Base-by-base conservation (phyloP, 2,888 invertebrate species). In the Reticulitermes lucifugus region DNA sequence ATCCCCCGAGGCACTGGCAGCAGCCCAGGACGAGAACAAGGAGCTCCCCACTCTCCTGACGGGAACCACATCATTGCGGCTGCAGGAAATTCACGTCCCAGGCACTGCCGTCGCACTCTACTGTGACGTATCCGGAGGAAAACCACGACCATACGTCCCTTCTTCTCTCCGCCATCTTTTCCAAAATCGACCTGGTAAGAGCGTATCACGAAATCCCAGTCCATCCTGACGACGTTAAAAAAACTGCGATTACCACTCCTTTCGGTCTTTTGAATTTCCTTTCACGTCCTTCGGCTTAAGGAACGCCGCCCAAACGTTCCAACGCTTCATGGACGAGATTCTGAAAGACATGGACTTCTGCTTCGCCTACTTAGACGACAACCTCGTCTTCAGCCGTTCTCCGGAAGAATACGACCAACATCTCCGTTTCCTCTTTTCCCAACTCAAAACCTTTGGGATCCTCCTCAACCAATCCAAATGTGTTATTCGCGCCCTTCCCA, bases 171-270 rank as follows among this genome's bases (percentile, higher is more conserved):
- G 71, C 6, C 71, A 85, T 89, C 18, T 89, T 89, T 85, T 87
- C 88, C 0, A 86, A 82, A 12, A 86, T 90, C 2, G 90, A 90
- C 87, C 87, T 90, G 6, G 10, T 46, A 6, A 35, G 87, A 87
- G 9, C 90, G 0, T 92, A 89, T 84, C 88, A 90, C 83, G 89
- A 91, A 80, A 90, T 92, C 9, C 90, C 90, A 7, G 88, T 91
- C 0, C 87, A 85, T 7, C 71, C 85, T 6, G 89, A 88, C 7
- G 90, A 91, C 85, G 88, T 91, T 9, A n/a, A 86, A 0, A 90
- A 91, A 86, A 91, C 91, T 0, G 90, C 90, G 0, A 89, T 91
- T 3, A 89, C 86, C 1, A 90, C 90, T n/a, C 46, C 46, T 4
- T 46, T 2, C 7, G 46, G 46, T 6, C 12, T 46, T 46, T 46